These are phyloP conservation scores for Orius laevigatus DNA, from an alignment of 1,140 invertebrate species.

Conservation along the genomic window DNA sequence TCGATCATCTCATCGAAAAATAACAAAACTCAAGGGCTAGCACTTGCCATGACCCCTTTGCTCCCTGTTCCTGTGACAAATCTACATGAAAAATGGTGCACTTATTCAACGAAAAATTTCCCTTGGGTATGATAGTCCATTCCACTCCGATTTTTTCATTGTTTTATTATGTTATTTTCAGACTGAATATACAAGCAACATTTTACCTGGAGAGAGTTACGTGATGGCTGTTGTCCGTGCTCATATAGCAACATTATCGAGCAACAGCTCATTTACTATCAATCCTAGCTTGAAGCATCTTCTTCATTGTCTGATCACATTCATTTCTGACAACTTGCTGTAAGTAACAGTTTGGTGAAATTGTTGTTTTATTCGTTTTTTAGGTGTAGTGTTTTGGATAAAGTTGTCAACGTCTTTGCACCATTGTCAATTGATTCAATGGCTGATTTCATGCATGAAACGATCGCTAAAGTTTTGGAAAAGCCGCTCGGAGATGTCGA, in stretches of 20 bases:
- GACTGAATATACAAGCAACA: constrained; percentile 56
- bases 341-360: constrained; percentile 26
- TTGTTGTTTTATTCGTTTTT: not conserved
- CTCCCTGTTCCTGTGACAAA: constrained; percentile 38
- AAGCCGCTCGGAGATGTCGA: constrained; percentile 37
- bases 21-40: constrained; percentile 31
- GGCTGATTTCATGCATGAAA: constrained; percentile 50
- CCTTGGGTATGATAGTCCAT: constrained; percentile 27
- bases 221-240: constrained; percentile 36
- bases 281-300: constrained; percentile 51
- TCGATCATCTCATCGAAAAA: constrained; percentile 39
- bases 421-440: constrained; percentile 57
- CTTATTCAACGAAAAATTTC: constrained; percentile 32
- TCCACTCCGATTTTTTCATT: constrained; percentile 4
- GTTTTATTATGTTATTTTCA: constrained; percentile 29
- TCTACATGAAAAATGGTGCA: constrained; percentile 48
- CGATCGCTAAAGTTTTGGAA: constrained; percentile 36
- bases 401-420: constrained; percentile 43
- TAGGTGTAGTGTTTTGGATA: constrained; percentile 3
- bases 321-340: constrained; percentile 47
- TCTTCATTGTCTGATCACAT: constrained; percentile 44
- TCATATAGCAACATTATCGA: constrained; percentile 26
- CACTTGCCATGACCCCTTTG: constrained; percentile 35
- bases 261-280: constrained; percentile 29
- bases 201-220: constrained; percentile 68